Evolutionary conservation across 2,113 vertebrate genomes (phyloP), one percentile per base, ranked within the genome.

Genomic region (Mystacornis crossleyi): DNA sequence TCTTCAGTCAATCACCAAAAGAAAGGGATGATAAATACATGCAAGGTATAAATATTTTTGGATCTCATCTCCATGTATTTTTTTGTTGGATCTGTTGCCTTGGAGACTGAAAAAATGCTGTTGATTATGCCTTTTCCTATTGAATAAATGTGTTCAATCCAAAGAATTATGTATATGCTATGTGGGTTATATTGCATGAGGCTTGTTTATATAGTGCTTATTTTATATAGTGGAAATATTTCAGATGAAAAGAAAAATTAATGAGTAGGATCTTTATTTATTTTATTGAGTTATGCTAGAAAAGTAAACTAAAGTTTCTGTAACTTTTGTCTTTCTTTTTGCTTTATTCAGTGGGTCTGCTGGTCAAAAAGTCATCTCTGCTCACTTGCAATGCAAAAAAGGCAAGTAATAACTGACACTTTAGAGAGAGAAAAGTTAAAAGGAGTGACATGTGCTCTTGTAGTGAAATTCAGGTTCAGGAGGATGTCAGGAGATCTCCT

Each of bases 61-160:
- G 34, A 71, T 81, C 48, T 78, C 28, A 42, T 74, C 31, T 53
- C 20, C 13, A 5, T 24, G 21, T 86, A 57, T 3, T 67, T 84
- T 86, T 73, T 82, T 79, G 54, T 96, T 82, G 89, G 47, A 38
- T 93, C 33, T 78, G 29, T 81, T 96, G 67, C 36, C 33, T 92
- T 86, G 20, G n/a, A 78, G 80, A 91, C 81, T 66, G 53, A 89
- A 88, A n/a, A 84, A 89, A 89, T n/a, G 9, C 5, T 81, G 47
- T 70, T 55, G 33, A 47, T 69, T 64, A 4, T 84, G 80, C 11
- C 34, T 75, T 62, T 84, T 86, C 43, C 24, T 67, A 24, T 17
- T 2, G 10, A 93, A 48, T 77, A 86, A 48, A 71, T 80, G 12
- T 36, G 53, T 69, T 51, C 53, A 53, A 58, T 50, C 17, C 55